Conservation (phyloP, 2,888 invertebrate genomes). For the Drosophila helvetica region DNA sequence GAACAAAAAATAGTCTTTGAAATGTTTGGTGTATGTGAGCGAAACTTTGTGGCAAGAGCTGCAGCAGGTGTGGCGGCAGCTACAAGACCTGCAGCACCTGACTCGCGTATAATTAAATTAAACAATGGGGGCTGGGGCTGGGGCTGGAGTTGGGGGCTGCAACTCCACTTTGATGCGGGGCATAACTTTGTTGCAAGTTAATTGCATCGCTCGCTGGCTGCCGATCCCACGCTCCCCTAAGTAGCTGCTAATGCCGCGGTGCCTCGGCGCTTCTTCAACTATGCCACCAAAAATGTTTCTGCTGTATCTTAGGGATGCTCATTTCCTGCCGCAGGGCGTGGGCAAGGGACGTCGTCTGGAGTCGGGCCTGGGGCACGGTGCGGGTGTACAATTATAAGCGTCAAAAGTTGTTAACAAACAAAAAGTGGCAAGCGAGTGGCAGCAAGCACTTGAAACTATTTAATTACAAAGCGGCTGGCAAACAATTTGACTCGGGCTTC, state of each 20-base stretch:
- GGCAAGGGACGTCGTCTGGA: too few species aligned
- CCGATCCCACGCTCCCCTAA: slow-evolving; percentile 14
- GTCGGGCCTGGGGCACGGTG: not conserved
- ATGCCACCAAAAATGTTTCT: slow-evolving; percentile 7
- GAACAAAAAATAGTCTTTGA: not conserved
- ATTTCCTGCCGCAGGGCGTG: not conserved
- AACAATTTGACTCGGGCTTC: slow-evolving; percentile 70
- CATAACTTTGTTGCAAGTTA: slow-evolving; percentile 49
- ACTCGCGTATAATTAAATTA: slow-evolving; percentile 61
- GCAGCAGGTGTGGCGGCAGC: slow-evolving; percentile 7
- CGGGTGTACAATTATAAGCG: slow-evolving; percentile 66
- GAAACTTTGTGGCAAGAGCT: slow-evolving; percentile 10
- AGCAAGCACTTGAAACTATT: slow-evolving; percentile 70
- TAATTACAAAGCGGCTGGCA: slow-evolving; percentile 73
- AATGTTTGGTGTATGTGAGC: not conserved
- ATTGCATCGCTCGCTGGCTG: slow-evolving; percentile 32
- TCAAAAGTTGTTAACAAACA: slow-evolving; percentile 68
- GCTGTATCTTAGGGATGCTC: slow-evolving; percentile 15
- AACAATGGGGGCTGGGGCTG: slow-evolving; percentile 24
- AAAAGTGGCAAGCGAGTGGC: slow-evolving; percentile 64
- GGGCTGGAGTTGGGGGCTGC: not conserved
- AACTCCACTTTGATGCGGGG: slow-evolving; percentile 34
- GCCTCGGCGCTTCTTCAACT: not conserved
- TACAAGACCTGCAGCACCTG: slow-evolving; percentile 24
- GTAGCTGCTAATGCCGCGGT: slow-evolving; percentile 14